These are phyloP conservation scores for Micromussa lordhowensis DNA, from an alignment of 92 coral and sea anemone species.

Conservation along the genomic window DNA sequence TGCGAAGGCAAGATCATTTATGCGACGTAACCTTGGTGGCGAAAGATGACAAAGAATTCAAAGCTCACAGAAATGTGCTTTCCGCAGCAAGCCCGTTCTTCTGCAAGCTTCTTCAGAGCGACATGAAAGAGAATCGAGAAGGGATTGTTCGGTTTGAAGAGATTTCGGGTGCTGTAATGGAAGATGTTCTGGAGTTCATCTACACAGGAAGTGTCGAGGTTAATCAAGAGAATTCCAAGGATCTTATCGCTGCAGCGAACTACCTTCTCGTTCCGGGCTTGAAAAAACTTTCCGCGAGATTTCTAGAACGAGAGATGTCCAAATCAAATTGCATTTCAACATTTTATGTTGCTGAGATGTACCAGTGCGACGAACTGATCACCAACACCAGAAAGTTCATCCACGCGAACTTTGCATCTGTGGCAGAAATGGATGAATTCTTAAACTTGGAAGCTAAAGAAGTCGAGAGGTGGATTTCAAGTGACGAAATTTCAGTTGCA, in stretches of 20 bases:
- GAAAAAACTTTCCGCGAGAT: not conserved
- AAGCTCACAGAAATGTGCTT: conserved; percentile 28
- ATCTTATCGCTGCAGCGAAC: not conserved
- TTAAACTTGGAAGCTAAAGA: not conserved
- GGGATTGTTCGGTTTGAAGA: conserved; percentile 14
- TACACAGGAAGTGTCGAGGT: conserved; percentile 24
- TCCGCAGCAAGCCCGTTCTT: conserved; percentile 51
- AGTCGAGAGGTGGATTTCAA: not conserved
- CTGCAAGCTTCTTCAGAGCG: too few species aligned
- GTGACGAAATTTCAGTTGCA: not conserved
- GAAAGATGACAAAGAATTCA: conserved; percentile 29
- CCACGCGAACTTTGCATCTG: conserved; percentile 1
- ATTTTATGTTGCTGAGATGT: conserved; percentile 3
- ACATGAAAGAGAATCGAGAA: conserved; percentile 36
- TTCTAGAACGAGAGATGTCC: not conserved
- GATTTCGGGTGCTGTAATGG: conserved; percentile 22
- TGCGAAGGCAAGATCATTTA: conserved; percentile 21
- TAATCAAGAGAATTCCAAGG: conserved; percentile 9
- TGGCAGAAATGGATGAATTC: not conserved
- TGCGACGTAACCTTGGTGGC: conserved; percentile 40
- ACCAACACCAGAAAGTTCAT: not conserved
- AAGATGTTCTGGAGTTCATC: conserved; percentile 14
- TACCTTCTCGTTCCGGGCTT: not conserved
- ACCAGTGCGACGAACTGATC: not conserved
- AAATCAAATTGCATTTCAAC: not conserved